Base-by-base conservation (phyloP, 2,113 vertebrate genomes). In the Phyllopteryx taeniolatus region DNA sequence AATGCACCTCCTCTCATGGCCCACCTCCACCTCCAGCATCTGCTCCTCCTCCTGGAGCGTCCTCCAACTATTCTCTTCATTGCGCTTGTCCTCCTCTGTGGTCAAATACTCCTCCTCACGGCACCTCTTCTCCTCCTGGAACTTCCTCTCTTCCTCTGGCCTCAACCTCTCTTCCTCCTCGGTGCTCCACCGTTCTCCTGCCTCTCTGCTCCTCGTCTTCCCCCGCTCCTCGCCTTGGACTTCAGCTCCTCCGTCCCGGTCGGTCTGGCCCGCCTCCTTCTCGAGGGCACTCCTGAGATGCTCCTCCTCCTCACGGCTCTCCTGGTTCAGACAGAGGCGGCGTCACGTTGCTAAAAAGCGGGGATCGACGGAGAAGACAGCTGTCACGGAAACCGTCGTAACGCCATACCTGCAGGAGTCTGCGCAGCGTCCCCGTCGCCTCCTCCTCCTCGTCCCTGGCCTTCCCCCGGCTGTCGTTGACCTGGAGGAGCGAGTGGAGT, bases 361-460 rank as follows among this genome's bases (percentile, higher is more conserved):
- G 49, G 49, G 17, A 6, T 19, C 15, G 57, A 31, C 22, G 27
- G 22, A 33, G 42, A 14, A 65, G 0, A 65, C 0, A 4, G 13
- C 46, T 22, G 12, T 11, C 44, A 10, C 20, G 6, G 63, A 27
- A 46, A 66, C 10, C 33, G 42, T 3, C 13, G 11, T 0, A 42
- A 17, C 5, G 19, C 43, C 62, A 39, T 64, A 64, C 62, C 42
- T 2, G 62, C 20, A 46, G 11, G 42, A 44, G 62, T 44, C 42
- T 20, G 4, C 20, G n/a, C 1, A 17, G 44, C 13, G n/a, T 31
- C 43, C 17, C 22, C 13, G 9, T 65, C 10, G 20, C 5, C 62
- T 44, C 42, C 39, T 90, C 72, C 78, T 83, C 62, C 53, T 86
- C 79, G 64, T 77, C 43, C 54, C 19, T 59, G 0, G 42, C 81